Base-by-base conservation (phyloP, 30 jellyfish, hydroid and myxozoan genomes). In the Clytia hemisphaerica region DNA sequence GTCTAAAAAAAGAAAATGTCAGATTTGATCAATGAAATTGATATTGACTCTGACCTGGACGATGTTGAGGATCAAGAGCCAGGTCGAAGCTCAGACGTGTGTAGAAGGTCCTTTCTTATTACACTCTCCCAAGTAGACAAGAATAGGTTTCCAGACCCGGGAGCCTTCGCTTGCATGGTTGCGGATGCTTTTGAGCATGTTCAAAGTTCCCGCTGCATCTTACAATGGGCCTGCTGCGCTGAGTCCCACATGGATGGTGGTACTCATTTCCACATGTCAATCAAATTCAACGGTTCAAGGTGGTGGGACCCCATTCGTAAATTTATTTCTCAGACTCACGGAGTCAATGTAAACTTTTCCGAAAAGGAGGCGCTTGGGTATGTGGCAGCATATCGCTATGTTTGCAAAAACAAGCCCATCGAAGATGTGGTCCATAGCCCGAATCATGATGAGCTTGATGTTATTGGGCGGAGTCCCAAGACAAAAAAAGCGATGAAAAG, bases 211-310 rank as follows among this genome's bases (percentile, higher is more conserved):
- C 5, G 32, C 5, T 28, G 25, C 19, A 49, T 49, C 25, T 28
- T 49, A 32, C 63, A 49, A 49, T 49, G 63, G 63, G 63, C 63
- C 7, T 5, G 14, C 18, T 49, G n/a, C n/a, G n/a, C n/a, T n/a
- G n/a, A n/a, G n/a, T n/a, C n/a, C n/a, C n/a, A n/a, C n/a, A n/a
- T n/a, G 63, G 63, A 49, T 32, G 63, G 63, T 6, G 63, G 63
- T 49, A 49, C 19, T n/a, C 63, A 49, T 32, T 49, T 4, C 18
- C 63, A 49, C 63, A 4, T 49, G 5, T n/a, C 25, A 16, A 49
- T 49, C 14, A 49, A 49, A 16, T 16, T 49, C 32, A 4, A 5
- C 25, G 25, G 25, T n/a, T 4, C 63, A 28, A 5, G 63, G 18
- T 4, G 18, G 18, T 49, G 63, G 63, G 25, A 49, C 32, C 63